Evolutionary conservation across 1,140 invertebrate genomes (phyloP).

Genomic region (Neotoxoptera formosana): DNA sequence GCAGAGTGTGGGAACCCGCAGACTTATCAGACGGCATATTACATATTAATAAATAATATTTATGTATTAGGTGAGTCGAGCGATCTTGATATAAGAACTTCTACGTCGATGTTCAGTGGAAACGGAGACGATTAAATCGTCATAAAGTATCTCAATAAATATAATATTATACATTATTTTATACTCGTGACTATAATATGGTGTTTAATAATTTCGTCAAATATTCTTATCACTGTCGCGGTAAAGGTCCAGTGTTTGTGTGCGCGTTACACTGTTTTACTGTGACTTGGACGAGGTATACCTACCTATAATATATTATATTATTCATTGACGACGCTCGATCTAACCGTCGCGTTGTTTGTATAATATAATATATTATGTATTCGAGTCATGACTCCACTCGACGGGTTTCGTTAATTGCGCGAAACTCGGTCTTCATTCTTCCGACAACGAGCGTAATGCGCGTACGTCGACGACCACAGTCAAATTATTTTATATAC

Average conservation of each 20-base stretch:
- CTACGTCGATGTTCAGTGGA: background rate
- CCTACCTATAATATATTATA: too few relatives aligned
- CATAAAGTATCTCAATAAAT: background rate
- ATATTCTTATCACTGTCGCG: background rate
- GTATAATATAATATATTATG: background rate
- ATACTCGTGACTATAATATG: too few relatives aligned
- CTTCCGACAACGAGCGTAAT: background rate
- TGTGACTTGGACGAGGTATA: too few relatives aligned
- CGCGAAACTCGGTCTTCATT: background rate
- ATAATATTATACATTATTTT: too few relatives aligned
- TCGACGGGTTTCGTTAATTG: background rate
- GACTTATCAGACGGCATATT: background rate
- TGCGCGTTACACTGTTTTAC: background rate
- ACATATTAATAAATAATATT: background rate
- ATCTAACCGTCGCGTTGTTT: background rate
- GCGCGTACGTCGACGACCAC: too few relatives aligned
- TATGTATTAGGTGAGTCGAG: too few relatives aligned
- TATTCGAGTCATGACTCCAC: background rate
- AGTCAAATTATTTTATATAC: background rate
- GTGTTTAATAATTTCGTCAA: background rate
- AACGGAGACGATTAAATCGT: background rate
- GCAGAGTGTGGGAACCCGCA: background rate
- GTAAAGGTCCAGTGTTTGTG: background rate
- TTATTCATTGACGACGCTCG: too few relatives aligned
- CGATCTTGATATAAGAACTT: too few relatives aligned